phyloP scores from a whole-genome alignment of 2,113 vertebrate species.

The Tychaedon coryphoeus region DNA sequence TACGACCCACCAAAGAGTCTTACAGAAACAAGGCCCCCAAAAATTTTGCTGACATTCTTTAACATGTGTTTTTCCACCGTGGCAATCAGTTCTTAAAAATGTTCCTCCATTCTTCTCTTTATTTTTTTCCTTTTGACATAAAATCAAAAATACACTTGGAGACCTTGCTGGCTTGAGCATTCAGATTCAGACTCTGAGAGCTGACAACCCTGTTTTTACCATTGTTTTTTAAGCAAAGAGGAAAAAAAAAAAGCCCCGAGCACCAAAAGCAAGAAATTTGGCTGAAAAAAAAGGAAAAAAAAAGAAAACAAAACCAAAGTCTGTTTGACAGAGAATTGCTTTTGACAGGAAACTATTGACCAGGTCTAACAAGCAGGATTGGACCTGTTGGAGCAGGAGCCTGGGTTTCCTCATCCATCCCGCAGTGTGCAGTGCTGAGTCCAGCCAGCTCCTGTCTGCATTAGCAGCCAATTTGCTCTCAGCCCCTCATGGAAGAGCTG shows the following conservation, averaged over 20 bases:
- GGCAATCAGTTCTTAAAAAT: conserved; percentile 2
- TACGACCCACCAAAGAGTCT: not conserved
- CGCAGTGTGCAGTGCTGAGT: not conserved
- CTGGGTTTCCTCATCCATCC: not conserved
- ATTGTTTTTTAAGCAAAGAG: not conserved
- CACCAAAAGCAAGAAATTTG: conserved; percentile 21
- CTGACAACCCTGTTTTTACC: conserved; percentile 3
- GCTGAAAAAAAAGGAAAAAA: not conserved
- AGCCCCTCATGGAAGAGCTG: not conserved
- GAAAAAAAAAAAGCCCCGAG: not conserved
- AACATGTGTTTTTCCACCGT: accelerated
- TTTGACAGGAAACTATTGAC: conserved; percentile 55
- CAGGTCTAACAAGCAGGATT: conserved; percentile 27
- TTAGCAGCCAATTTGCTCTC: conserved; percentile 6
- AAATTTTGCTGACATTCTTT: not conserved
- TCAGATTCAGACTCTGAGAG: not conserved
- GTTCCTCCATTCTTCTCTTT: not conserved
- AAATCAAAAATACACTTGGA: conserved; percentile 27
- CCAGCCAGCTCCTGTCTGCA: not conserved
- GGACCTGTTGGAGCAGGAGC: not conserved
- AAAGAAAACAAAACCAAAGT: not conserved
- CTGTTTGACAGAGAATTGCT: conserved; percentile 25
- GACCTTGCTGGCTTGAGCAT: not conserved
- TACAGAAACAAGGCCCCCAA: not conserved
- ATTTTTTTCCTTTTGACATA: not conserved